Evolutionary conservation across 2,888 invertebrate species (phyloP).

Genomic region (Lithosia quadra): DNA sequence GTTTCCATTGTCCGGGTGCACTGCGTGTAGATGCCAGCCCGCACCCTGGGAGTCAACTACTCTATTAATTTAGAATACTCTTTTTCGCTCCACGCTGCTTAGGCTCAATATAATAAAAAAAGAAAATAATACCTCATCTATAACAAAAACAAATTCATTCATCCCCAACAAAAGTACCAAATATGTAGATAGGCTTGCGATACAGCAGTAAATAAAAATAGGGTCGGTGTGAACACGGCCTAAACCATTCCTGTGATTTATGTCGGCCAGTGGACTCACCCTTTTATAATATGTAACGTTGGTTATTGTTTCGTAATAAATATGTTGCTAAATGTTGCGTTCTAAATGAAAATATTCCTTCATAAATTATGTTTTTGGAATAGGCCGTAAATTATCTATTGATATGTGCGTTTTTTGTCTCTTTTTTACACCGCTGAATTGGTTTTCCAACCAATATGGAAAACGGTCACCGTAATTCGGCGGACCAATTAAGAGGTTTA

Average conservation of each 20-base stretch:
- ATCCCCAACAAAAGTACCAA: conserved; percentile 56
- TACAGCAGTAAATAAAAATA: conserved; percentile 70
- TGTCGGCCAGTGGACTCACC: conserved; percentile 58
- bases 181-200: conserved; percentile 67
- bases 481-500: too few species aligned
- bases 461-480: not conserved
- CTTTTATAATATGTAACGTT: conserved; percentile 47
- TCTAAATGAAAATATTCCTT: conserved; percentile 5
- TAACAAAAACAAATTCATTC: conserved; percentile 22
- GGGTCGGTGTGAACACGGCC: conserved; percentile 74
- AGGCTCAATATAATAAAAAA: not conserved
- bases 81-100: too few species aligned
- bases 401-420: not conserved
- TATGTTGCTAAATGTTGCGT: conserved; percentile 12
- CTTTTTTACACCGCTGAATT: not conserved
- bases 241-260: conserved; percentile 75
- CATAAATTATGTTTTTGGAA: conserved; percentile 3
- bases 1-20: too few species aligned
- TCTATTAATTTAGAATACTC: too few species aligned
- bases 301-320: conserved; percentile 31
- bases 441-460: not conserved
- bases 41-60: too few species aligned
- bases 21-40: too few species aligned
- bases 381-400: not conserved
- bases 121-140: conserved; percentile 31